phyloP scores from a whole-genome alignment of 2,113 vertebrate species.

The Neogale vison region DNA sequence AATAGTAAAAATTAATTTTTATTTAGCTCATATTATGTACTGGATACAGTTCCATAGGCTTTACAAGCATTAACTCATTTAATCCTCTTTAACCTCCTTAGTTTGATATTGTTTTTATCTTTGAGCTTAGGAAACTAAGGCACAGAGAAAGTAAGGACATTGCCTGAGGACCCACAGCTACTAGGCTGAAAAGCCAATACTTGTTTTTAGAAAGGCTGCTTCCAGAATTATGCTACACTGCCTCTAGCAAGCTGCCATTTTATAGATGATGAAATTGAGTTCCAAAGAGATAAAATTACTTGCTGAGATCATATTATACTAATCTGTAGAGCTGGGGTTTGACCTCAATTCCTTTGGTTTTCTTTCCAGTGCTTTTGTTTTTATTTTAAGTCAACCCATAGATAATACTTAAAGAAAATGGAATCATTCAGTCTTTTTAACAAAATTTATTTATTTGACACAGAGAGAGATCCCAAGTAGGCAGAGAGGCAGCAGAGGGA shows the following conservation, averaged over 20 bases:
- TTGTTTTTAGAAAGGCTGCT: neutral
- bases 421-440: neutral
- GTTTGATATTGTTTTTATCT: neutral
- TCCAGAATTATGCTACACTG: neutral
- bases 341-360: neutral
- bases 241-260: neutral
- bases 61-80: neutral
- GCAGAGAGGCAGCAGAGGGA: too few species aligned
- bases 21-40: neutral
- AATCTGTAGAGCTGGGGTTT: neutral
- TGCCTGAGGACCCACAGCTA: neutral
- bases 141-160: neutral
- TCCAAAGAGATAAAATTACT: neutral
- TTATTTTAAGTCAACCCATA: conserved; percentile 29
- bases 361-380: conserved; percentile 26
- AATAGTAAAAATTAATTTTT: conserved; percentile 10
- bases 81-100: neutral
- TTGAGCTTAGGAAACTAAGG: neutral
- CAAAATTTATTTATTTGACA: too few species aligned
- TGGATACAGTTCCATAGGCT: neutral
- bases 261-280: neutral
- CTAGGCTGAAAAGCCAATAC: neutral
- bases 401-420: conserved; percentile 17
- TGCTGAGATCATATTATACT: neutral
- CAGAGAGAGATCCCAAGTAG: too few species aligned